Percentiles rank a stretch among this genome's conserved stretches.
Conservation (phyloP, 2,797 vertebrate species). For the Euphonia xanthogaster region DNA sequence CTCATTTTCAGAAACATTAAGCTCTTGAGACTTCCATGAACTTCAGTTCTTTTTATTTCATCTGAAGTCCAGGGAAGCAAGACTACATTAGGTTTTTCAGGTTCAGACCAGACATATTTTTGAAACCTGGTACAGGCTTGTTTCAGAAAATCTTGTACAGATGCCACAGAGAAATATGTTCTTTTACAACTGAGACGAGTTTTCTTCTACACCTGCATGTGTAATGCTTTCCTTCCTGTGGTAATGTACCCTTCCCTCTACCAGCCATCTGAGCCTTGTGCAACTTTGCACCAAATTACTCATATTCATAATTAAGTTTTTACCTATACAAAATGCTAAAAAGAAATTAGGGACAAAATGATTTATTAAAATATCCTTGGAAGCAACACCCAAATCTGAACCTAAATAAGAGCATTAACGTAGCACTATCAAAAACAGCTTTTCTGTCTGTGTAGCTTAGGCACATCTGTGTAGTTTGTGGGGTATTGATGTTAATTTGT, state of each 20-base stretch:
- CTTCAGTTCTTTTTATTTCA: background rate
- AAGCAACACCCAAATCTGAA: background rate
- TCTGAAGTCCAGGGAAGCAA: constrained; percentile 1
- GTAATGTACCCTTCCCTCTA: background rate
- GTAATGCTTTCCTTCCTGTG: background rate
- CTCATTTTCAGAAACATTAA: background rate
- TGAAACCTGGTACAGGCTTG: background rate
- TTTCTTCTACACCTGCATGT: background rate
- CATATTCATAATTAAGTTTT: background rate
- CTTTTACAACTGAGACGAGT: background rate
- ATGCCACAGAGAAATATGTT: background rate
- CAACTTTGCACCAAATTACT: background rate
- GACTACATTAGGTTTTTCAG: background rate
- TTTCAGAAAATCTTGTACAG: background rate
- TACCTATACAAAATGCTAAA: background rate
- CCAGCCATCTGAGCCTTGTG: background rate
- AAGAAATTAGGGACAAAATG: background rate
- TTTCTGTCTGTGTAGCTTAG: constrained; percentile 15
- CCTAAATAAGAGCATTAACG: background rate
- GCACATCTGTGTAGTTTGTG: constrained; percentile 10
- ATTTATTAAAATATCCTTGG: background rate
- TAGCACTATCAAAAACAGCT: background rate
- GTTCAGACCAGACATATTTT: background rate
- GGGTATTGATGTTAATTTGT: constrained; percentile 46
- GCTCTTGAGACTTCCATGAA: background rate